Evolutionary conservation across 2,888 invertebrate genomes (phyloP).

Genomic region (Amphipoea lucens): DNA sequence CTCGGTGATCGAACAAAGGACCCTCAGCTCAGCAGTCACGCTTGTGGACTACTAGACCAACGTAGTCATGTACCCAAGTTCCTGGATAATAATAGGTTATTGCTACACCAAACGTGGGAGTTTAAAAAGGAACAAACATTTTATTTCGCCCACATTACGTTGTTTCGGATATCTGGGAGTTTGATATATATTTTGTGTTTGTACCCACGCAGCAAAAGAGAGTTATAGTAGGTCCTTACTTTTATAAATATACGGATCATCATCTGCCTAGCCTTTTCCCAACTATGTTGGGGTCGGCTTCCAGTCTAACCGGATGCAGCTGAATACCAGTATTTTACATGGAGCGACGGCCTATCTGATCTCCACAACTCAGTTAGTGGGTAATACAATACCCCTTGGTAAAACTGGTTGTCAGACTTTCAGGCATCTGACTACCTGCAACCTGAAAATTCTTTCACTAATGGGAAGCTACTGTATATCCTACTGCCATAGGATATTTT

Average conservation of each 20-base stretch:
- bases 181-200: no score
- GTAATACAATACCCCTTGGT: no score
- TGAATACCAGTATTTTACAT: no score
- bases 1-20: neutral
- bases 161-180: neutral
- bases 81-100: neutral
- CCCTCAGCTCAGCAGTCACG: neutral
- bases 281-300: no score
- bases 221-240: neutral
- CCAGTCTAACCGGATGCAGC: no score
- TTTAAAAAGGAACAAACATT: constrained; percentile 11
- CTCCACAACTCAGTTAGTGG: no score
- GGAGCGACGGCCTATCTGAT: no score
- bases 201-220: neutral
- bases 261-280: no score
- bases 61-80: neutral
- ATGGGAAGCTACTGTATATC: no score
- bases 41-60: neutral
- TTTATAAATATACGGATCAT: neutral
- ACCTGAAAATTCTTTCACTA: neutral
- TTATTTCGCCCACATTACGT: constrained; percentile 14
- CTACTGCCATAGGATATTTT: no score
- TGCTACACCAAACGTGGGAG: neutral
- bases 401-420: no score
- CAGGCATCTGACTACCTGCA: no score